These are phyloP conservation scores for Mystacornis crossleyi DNA, from an alignment of 2,113 vertebrate species.

Conservation along the genomic window DNA sequence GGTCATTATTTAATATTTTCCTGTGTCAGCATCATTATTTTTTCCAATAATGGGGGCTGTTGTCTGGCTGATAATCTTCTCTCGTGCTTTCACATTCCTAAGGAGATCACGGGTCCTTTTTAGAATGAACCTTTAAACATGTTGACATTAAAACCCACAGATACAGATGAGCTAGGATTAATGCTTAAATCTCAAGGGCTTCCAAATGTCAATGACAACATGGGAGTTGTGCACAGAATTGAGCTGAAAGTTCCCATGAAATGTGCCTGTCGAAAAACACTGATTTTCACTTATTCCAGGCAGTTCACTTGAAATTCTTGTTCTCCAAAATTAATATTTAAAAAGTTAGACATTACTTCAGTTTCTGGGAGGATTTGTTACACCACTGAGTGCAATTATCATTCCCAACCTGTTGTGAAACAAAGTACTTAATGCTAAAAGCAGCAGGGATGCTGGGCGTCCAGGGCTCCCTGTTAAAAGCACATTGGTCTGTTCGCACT, in stretches of 20 bases:
- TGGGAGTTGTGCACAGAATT: neutral
- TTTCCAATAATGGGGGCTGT: neutral
- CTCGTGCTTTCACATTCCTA: neutral
- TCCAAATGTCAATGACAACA: neutral
- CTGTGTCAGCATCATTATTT: neutral
- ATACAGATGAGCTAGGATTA: neutral
- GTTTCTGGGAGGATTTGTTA: neutral
- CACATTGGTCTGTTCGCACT: accelerated
- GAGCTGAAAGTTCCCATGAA: neutral
- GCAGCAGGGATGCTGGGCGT: neutral
- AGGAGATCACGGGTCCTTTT: neutral
- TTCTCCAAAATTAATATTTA: neutral
- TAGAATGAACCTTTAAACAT: neutral
- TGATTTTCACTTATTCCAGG: neutral
- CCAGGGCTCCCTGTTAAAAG: neutral
- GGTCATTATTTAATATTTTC: neutral
- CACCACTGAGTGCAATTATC: neutral
- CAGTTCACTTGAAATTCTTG: neutral
- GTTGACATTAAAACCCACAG: neutral
- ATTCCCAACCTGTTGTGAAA: neutral
- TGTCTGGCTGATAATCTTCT: neutral
- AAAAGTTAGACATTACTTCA: neutral
- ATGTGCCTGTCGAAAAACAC: accelerated
- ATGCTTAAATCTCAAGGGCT: neutral
- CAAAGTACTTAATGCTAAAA: neutral